These are phyloP conservation scores for Amphiprion ocellaris DNA, from an alignment of 2,113 vertebrate species.

Conservation along the genomic window DNA sequence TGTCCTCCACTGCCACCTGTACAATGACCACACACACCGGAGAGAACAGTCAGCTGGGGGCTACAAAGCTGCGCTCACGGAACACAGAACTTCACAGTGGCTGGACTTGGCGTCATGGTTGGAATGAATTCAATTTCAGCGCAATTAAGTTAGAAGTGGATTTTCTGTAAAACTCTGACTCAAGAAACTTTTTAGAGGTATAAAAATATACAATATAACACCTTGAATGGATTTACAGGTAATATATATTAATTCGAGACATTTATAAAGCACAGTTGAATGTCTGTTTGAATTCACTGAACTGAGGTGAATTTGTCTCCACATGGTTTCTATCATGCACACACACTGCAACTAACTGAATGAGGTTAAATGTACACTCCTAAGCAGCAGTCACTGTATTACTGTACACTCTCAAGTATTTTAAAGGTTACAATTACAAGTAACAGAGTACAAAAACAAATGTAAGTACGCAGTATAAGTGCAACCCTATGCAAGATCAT, in stretches of 20 bases:
- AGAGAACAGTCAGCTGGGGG: conserved; percentile 27
- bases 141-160: conserved; percentile 35
- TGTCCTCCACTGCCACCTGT: conserved; percentile 93
- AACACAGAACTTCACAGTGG: conserved; percentile 35
- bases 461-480: too few species aligned
- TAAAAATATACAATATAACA: conserved; percentile 2
- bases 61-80: not conserved
- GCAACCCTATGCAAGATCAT: too few species aligned
- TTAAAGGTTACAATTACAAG: too few species aligned
- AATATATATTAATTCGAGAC: not conserved
- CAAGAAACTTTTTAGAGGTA: conserved; percentile 6
- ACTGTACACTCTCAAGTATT: too few species aligned
- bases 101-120: conserved; percentile 39
- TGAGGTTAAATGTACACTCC: too few species aligned
- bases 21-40: conserved; percentile 35
- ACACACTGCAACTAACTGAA: too few species aligned
- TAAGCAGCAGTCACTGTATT: too few species aligned
- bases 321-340: too few species aligned
- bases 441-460: too few species aligned
- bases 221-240: not conserved
- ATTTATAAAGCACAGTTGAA: not conserved
- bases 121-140: conserved; percentile 35
- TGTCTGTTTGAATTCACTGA: not conserved
- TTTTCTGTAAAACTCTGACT: conserved; percentile 23
- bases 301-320: not conserved